phyloP scores from a whole-genome alignment of 2,797 vertebrate genomes.

The Cynodonichthys magdalenae region DNA sequence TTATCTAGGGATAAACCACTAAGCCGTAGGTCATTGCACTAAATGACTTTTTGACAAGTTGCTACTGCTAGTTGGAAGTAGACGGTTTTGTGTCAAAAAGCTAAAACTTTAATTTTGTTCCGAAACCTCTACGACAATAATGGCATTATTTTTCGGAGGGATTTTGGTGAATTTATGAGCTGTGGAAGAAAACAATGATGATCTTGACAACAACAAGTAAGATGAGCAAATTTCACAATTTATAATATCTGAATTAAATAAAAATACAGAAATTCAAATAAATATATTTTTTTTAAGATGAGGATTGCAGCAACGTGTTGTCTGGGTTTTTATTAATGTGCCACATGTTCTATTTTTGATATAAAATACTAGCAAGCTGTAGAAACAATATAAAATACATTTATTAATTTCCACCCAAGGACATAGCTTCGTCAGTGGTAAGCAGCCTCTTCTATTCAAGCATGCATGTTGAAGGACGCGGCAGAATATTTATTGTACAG shows the following conservation, averaged over 20 bases:
- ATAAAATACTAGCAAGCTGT: slow-evolving; percentile 16
- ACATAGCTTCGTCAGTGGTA: background rate
- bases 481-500: background rate
- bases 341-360: slow-evolving; percentile 3
- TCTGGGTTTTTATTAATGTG: slow-evolving; percentile 27
- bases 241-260: background rate
- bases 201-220: too few relatives aligned
- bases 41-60: too few relatives aligned
- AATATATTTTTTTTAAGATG: background rate
- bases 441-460: slow-evolving; percentile 10
- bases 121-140: too few relatives aligned
- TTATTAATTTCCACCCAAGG: slow-evolving; percentile 10
- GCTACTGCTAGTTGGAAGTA: too few relatives aligned
- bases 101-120: too few relatives aligned
- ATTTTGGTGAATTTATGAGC: too few relatives aligned
- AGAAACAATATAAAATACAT: slow-evolving; percentile 18
- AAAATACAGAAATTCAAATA: background rate
- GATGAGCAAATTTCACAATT: too few relatives aligned
- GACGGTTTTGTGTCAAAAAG: too few relatives aligned
- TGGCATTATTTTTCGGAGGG: too few relatives aligned
- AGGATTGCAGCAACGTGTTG: slow-evolving; percentile 6
- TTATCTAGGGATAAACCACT: too few relatives aligned
- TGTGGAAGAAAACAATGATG: too few relatives aligned
- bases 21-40: too few relatives aligned
- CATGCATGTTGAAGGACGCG: slow-evolving; percentile 6